Evolutionary conservation across 2,888 invertebrate species (phyloP).

Genomic region (Loripinus fragilis): DNA sequence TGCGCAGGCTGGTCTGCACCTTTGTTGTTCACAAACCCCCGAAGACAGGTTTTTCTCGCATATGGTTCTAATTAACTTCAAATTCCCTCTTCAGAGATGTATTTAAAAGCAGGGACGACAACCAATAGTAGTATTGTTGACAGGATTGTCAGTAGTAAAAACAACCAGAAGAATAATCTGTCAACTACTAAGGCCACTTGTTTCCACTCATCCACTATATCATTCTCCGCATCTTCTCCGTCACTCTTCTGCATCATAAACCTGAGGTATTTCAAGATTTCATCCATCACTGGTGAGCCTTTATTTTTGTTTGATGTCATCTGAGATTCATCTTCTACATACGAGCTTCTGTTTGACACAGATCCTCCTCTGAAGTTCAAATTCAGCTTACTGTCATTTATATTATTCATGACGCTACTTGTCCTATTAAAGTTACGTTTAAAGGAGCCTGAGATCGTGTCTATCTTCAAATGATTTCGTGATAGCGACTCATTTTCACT

Average conservation of each 20-base stretch:
- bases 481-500: slow-evolving; percentile 19
- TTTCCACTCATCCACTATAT: slow-evolving; percentile 80
- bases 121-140: slow-evolving; percentile 76
- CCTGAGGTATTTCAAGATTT: slow-evolving; percentile 76
- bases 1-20: neutral
- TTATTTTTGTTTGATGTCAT: neutral
- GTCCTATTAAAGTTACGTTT: neutral
- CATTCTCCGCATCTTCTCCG: slow-evolving; percentile 73
- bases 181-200: slow-evolving; percentile 80
- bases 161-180: slow-evolving; percentile 78
- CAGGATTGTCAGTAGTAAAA: slow-evolving; percentile 73
- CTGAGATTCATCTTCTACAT: slow-evolving; percentile 40
- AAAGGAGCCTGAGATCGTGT: slow-evolving; percentile 7
- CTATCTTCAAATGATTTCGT: slow-evolving; percentile 9
- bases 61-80: neutral
- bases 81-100: slow-evolving; percentile 7
- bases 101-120: slow-evolving; percentile 71
- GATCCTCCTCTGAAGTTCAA: slow-evolving; percentile 57
- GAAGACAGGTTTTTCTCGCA: too few relatives aligned
- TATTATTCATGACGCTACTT: slow-evolving; percentile 36
- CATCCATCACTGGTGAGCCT: slow-evolving; percentile 62
- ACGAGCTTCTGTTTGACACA: slow-evolving; percentile 59
- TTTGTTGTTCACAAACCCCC: neutral
- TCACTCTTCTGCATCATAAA: slow-evolving; percentile 77
- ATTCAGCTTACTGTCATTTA: slow-evolving; percentile 52